Evolutionary conservation across 23 tunicate species (phyloP).

Genomic region (Ascidia mentula): DNA sequence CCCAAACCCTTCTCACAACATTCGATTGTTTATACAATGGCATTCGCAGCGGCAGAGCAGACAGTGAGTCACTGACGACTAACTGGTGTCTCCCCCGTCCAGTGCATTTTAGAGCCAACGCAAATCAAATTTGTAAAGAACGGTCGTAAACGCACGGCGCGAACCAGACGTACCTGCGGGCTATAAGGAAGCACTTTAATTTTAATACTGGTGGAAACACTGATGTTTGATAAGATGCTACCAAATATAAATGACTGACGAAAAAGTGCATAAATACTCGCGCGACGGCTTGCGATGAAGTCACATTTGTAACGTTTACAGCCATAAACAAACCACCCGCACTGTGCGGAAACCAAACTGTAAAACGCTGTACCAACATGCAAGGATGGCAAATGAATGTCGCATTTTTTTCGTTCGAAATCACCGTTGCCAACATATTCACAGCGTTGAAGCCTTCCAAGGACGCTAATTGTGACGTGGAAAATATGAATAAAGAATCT

Average conservation of each 20-base stretch:
- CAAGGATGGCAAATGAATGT: not conserved
- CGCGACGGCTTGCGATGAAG: not conserved
- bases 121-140: slow-evolving; percentile 10
- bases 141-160: slow-evolving; percentile 3
- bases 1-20: slow-evolving; percentile 11
- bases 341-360: slow-evolving; percentile 2
- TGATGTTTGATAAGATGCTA: slow-evolving; percentile 1
- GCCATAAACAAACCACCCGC: slow-evolving; percentile 14
- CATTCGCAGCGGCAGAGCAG: slow-evolving; percentile 2
- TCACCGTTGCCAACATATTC: not conserved
- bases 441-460: not conserved
- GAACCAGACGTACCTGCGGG: slow-evolving; percentile 12
- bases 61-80: slow-evolving; percentile 9
- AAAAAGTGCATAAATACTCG: not conserved
- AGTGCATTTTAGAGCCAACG: not conserved
- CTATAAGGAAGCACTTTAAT: not conserved
- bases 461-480: not conserved
- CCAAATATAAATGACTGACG: not conserved
- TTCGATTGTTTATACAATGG: slow-evolving; percentile 11
- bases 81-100: not conserved
- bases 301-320: slow-evolving; percentile 7
- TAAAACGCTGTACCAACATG: not conserved
- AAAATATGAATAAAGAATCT: not conserved
- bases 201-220: not conserved
- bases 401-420: too few relatives aligned